phyloP scores from a whole-genome alignment of 2,797 vertebrate genomes.

The Coregonus ussuriensis region DNA sequence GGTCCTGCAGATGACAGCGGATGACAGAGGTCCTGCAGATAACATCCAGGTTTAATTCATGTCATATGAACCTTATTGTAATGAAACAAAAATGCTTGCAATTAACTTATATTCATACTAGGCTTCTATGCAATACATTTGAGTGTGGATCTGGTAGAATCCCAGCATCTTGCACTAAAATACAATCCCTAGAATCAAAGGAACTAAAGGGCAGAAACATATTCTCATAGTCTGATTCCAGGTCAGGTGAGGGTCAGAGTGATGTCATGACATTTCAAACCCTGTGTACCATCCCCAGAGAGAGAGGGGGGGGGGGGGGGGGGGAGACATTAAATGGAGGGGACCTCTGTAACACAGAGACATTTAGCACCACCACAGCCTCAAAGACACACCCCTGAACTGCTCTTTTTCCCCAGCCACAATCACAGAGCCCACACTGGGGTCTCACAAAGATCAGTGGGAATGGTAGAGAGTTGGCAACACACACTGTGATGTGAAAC shows the following conservation, averaged over 20 bases:
- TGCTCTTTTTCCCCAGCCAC: constrained; percentile 34
- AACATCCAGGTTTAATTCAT: neutral
- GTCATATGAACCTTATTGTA: neutral
- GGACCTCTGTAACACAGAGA: constrained; percentile 26
- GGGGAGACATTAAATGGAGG: constrained; percentile 15
- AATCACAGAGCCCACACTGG: constrained; percentile 42
- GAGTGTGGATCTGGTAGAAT: constrained; percentile 12
- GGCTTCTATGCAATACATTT: neutral
- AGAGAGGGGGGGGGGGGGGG: too few species aligned
- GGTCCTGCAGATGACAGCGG: neutral
- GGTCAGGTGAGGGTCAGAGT: constrained; percentile 67
- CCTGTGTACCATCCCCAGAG: too few species aligned
- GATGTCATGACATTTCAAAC: neutral
- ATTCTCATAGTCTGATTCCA: constrained; percentile 63
- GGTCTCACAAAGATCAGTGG: constrained; percentile 38
- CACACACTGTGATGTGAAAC: constrained; percentile 3
- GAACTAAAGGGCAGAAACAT: constrained; percentile 54
- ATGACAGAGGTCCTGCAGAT: neutral
- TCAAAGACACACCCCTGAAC: constrained; percentile 40
- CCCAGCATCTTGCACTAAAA: constrained; percentile 11
- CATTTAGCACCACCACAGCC: constrained; percentile 27
- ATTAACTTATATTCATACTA: neutral
- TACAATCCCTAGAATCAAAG: constrained; percentile 28
- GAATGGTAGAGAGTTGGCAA: constrained; percentile 27
- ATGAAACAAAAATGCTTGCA: too few species aligned